Evolutionary conservation across 2,888 invertebrate species (phyloP).

Genomic region (Trachelus tabidus): DNA sequence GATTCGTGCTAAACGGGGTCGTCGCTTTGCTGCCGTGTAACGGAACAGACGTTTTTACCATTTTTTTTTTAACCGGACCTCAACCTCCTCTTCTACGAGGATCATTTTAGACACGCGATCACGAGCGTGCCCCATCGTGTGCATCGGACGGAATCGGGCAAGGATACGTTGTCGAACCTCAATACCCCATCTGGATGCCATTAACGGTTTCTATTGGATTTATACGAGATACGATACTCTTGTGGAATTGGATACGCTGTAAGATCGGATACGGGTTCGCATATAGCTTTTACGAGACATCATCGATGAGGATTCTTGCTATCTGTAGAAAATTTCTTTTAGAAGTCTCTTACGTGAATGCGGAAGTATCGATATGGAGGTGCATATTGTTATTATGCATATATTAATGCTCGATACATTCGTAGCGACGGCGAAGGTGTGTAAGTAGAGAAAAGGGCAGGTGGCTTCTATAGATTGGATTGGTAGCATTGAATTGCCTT

Average conservation of each 20-base stretch:
- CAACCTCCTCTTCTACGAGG: background rate
- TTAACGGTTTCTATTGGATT: background rate
- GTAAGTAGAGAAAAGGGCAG: background rate
- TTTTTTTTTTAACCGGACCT: background rate
- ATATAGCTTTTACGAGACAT: background rate
- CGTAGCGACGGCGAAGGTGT: background rate
- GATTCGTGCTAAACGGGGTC: constrained; percentile 13
- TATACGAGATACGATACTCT: background rate
- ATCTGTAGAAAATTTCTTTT: background rate
- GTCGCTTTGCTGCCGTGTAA: constrained; percentile 1
- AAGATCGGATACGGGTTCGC: background rate
- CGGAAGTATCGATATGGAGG: background rate
- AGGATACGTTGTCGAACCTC: background rate
- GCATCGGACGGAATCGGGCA: background rate
- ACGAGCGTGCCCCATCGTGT: background rate
- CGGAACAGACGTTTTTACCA: background rate
- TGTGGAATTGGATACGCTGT: background rate
- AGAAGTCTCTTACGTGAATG: background rate
- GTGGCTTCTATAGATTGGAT: background rate
- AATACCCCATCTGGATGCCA: background rate
- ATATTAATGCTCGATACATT: background rate
- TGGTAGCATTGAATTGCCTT: background rate
- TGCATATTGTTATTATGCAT: background rate
- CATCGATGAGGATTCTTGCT: background rate
- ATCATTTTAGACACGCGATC: constrained; percentile 2